Evolutionary conservation across 2,113 vertebrate genomes (phyloP).

Genomic region (Ctenomys sociabilis): DNA sequence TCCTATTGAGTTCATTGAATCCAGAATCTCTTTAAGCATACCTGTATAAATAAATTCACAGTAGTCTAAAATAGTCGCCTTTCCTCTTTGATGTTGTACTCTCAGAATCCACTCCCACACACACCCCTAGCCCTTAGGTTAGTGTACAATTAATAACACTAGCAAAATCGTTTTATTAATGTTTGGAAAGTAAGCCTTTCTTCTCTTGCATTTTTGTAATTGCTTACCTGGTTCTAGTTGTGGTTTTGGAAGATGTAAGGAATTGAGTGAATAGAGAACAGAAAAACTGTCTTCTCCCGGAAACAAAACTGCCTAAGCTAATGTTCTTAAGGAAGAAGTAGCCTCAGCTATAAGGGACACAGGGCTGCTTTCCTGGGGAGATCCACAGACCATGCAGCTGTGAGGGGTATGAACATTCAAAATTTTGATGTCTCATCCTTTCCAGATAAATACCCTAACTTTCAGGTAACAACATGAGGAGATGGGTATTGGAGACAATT

Average conservation of each 20-base stretch:
- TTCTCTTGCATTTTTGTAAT: neutral
- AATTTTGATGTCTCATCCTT: neutral
- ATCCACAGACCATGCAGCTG: fast-evolving
- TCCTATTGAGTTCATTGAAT: neutral
- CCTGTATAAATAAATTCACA: neutral
- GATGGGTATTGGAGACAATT: neutral
- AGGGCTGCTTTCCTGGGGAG: neutral
- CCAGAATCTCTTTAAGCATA: neutral
- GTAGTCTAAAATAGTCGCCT: neutral
- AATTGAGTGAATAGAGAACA: neutral
- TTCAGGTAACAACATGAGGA: neutral
- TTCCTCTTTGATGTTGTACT: neutral
- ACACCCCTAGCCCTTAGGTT: neutral
- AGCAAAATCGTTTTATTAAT: neutral
- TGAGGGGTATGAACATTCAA: neutral
- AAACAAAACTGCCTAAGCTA: neutral
- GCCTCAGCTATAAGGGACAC: neutral
- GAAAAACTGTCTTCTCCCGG: neutral
- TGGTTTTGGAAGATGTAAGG: neutral
- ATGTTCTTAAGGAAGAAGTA: neutral
- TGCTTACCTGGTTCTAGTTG: neutral
- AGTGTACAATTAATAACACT: neutral
- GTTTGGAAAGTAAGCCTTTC: neutral
- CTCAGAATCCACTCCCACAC: neutral
- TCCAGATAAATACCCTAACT: neutral